Evolutionary conservation across 2,113 vertebrate species (phyloP).

Genomic region (Pogonocichla stellata): DNA sequence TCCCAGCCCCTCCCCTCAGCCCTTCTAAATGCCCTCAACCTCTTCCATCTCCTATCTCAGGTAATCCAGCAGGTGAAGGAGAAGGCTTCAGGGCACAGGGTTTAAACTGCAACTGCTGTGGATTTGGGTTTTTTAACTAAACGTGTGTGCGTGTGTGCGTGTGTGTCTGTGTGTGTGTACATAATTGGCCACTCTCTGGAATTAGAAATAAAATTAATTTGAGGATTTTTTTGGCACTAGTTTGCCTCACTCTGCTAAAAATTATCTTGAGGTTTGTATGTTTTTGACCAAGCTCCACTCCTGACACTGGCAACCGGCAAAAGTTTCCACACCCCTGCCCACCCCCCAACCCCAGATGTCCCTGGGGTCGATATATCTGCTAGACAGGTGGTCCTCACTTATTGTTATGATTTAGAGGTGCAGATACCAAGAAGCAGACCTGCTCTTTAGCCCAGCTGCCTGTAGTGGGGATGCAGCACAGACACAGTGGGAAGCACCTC

Average conservation of each 20-base stretch:
- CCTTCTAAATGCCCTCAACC: background rate
- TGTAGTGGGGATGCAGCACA: background rate
- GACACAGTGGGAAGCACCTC: background rate
- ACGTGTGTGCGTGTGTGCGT: background rate
- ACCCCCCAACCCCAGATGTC: background rate
- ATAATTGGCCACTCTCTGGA: background rate
- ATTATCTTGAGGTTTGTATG: background rate
- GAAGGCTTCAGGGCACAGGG: background rate
- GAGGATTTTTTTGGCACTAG: background rate
- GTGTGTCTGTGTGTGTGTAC: fast-evolving
- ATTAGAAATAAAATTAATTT: slow-evolving; percentile 36
- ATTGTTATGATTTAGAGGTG: background rate
- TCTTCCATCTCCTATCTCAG: background rate
- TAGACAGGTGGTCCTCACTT: background rate
- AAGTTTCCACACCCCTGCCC: background rate
- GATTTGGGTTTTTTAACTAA: background rate
- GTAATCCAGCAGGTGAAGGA: background rate
- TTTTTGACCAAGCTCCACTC: background rate
- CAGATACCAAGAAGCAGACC: background rate
- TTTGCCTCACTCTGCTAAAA: background rate
- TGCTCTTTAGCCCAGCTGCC: background rate
- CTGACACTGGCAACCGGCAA: background rate
- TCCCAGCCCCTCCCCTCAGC: background rate
- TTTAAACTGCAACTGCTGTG: background rate
- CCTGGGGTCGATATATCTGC: fast-evolving